Conservation (phyloP, 2,888 invertebrate genomes). For the Lottia scabra region DNA sequence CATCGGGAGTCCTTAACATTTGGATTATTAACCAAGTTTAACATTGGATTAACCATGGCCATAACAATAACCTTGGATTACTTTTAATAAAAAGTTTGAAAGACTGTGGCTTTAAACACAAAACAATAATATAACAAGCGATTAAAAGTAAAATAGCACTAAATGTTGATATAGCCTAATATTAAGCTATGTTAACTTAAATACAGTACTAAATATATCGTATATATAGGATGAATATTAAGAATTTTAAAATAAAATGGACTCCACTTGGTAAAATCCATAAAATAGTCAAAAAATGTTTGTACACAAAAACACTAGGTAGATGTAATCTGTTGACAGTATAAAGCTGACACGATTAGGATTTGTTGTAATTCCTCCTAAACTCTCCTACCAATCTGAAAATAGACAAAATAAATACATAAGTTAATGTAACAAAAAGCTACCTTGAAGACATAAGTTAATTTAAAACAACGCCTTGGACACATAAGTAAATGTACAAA, state of each 20-base stretch:
- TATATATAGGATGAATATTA: not conserved
- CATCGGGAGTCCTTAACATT: conserved; percentile 94
- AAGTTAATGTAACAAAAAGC: not conserved
- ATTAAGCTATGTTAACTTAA: not conserved
- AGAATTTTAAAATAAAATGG: not conserved
- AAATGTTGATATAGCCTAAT: not conserved
- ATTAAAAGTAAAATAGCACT: not conserved
- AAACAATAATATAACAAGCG: not conserved
- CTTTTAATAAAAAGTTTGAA: conserved; percentile 6
- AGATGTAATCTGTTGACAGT: no score
- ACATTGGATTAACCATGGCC: conserved; percentile 58
- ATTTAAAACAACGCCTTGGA: no score
- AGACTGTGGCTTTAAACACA: not conserved
- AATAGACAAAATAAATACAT: not conserved
- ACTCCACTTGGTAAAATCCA: conserved; percentile 3
- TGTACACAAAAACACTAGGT: no score
- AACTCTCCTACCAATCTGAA: not conserved
- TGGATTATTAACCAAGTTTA: conserved; percentile 45
- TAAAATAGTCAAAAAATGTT: not conserved
- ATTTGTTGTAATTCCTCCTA: conserved; percentile 2
- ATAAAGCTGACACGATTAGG: not conserved
- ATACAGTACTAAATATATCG: not conserved
- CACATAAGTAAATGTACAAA: no score
- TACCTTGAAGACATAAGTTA: no score
- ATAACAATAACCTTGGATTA: conserved; percentile 37